phyloP scores from a whole-genome alignment of 2,888 invertebrate species.

The Allophyes oxyacanthae region DNA sequence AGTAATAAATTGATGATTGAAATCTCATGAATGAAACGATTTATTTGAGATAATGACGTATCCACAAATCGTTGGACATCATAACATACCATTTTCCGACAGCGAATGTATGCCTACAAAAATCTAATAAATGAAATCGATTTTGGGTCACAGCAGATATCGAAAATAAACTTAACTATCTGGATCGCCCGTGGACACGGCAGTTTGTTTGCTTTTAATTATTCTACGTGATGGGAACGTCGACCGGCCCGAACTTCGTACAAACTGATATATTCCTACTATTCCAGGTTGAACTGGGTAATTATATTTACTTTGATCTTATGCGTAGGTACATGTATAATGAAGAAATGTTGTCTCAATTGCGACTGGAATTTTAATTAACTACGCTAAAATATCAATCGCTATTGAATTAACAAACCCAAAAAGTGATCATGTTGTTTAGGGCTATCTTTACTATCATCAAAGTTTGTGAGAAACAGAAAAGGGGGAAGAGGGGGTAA shows the following conservation, averaged over 20 bases:
- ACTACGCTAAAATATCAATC: neutral
- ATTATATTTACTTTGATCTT: conserved; percentile 55
- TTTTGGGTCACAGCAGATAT: conserved; percentile 65
- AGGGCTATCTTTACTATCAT: too few species aligned
- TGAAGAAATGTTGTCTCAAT: conserved; percentile 24
- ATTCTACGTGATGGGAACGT: conserved; percentile 76
- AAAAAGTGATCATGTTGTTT: too few species aligned
- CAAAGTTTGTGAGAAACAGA: too few species aligned
- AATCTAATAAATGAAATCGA: conserved; percentile 58
- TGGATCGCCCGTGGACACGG: conserved; percentile 66
- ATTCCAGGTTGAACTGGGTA: conserved; percentile 47
- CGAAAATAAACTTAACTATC: conserved; percentile 77
- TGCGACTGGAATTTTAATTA: conserved; percentile 28
- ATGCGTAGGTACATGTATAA: conserved; percentile 31
- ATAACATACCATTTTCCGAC: conserved; percentile 4
- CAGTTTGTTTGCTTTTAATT: conserved; percentile 85
- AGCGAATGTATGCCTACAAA: conserved; percentile 23
- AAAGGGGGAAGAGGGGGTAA: too few species aligned
- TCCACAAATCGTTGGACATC: conserved; percentile 1
- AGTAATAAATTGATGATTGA: too few species aligned
- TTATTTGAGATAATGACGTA: too few species aligned
- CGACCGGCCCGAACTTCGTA: conserved; percentile 59
- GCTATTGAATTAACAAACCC: too few species aligned
- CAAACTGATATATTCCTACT: conserved; percentile 52
- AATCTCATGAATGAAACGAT: too few species aligned